Evolutionary conservation across 1,140 invertebrate genomes (phyloP).

Genomic region (Pseudomyrmex flavicornis): DNA sequence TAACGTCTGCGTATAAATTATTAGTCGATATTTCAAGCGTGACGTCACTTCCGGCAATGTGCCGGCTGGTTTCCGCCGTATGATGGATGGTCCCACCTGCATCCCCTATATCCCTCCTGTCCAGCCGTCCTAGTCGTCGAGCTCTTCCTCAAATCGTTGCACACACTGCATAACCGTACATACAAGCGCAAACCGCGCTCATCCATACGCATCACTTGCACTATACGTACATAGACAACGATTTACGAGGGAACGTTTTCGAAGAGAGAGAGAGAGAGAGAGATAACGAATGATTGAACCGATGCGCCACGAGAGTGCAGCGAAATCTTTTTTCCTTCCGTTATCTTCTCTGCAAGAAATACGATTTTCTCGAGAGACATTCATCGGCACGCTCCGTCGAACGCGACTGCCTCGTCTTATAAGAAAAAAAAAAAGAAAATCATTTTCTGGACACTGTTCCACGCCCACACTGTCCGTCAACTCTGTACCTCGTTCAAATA

Average conservation of each 20-base stretch:
- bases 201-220: not conserved
- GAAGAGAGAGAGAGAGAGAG: not conserved
- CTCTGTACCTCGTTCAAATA: not conserved
- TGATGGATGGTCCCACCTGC: constrained; percentile 78
- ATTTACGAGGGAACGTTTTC: not conserved
- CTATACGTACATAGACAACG: not conserved
- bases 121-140: constrained; percentile 60
- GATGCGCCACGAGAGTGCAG: not conserved
- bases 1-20: constrained; percentile 84
- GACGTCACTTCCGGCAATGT: constrained; percentile 84
- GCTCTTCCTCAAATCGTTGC: constrained; percentile 74
- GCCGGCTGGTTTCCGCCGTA: constrained; percentile 81
- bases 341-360: not conserved
- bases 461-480: constrained; percentile 5
- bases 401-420: not conserved
- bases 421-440: constrained; percentile 2
- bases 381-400: constrained; percentile 21
- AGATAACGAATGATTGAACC: constrained; percentile 32
- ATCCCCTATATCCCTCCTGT: constrained; percentile 57
- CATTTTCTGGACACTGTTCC: constrained; percentile 1
- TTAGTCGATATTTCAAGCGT: constrained; percentile 83
- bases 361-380: constrained; percentile 34
- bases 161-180: constrained; percentile 36
- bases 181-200: not conserved
- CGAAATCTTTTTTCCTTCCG: not conserved